Conservation (phyloP, 2,797 vertebrate genomes). For the Synaphobranchus kaupii region DNA sequence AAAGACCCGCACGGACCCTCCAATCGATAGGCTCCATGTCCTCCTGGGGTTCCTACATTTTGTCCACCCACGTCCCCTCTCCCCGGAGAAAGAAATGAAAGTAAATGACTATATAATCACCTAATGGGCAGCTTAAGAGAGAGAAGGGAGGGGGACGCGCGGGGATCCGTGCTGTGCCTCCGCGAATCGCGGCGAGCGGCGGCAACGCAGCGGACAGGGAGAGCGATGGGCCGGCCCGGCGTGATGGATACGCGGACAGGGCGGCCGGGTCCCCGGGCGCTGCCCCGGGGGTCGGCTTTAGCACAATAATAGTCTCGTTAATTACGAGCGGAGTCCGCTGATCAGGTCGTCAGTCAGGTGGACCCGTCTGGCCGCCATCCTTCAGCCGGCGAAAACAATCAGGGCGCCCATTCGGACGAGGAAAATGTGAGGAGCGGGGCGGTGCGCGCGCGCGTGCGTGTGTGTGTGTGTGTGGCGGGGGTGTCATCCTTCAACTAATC, state of each 20-base stretch:
- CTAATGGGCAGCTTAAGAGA: not conserved
- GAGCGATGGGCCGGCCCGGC: conserved; percentile 64
- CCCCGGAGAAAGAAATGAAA: not conserved
- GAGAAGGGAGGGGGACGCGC: not conserved
- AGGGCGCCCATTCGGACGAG: conserved; percentile 50
- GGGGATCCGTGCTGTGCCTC: not conserved
- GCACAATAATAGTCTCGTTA: conserved; percentile 76
- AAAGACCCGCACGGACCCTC: not conserved
- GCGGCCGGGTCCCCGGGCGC: conserved; percentile 56
- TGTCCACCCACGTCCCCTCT: not conserved
- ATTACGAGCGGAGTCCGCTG: conserved; percentile 75
- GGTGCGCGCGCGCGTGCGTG: conserved; percentile 7
- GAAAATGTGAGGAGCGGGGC: conserved; percentile 44
- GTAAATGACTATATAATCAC: conserved; percentile 19
- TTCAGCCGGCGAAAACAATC: conserved; percentile 72
- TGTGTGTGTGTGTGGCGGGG: not conserved
- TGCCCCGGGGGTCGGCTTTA: conserved; percentile 68
- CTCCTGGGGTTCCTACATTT: conserved; percentile 6
- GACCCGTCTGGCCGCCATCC: conserved; percentile 65
- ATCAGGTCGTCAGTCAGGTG: conserved; percentile 73
- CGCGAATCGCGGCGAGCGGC: not conserved
- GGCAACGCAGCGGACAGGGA: conserved; percentile 42
- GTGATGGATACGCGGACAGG: conserved; percentile 76
- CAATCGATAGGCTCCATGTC: not conserved
- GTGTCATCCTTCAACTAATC: conserved; percentile 25